Evolutionary conservation across 2,888 invertebrate species (phyloP).

Genomic region (Dione vanillae): DNA sequence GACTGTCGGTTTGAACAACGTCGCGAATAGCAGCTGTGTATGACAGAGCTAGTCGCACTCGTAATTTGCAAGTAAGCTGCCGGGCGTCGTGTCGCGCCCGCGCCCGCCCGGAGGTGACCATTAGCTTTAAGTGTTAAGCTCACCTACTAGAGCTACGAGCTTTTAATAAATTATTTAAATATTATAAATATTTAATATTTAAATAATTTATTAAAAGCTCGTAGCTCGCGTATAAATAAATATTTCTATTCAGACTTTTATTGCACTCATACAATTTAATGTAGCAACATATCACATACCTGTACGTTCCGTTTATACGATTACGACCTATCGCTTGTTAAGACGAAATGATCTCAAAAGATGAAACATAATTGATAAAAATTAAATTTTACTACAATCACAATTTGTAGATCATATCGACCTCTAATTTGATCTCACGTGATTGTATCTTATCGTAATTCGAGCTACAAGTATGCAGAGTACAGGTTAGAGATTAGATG

Average conservation of each 20-base stretch:
- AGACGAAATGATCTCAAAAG: background rate
- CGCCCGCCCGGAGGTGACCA: background rate
- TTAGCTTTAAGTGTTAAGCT: conserved; percentile 19
- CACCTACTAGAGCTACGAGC: conserved; percentile 2
- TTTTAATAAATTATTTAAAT: background rate
- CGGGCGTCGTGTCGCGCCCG: conserved; percentile 17
- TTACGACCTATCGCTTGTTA: background rate
- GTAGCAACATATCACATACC: background rate
- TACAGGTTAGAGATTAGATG: too few species aligned
- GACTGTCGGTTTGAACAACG: conserved; percentile 14
- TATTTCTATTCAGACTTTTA: background rate
- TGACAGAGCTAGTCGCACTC: conserved; percentile 1
- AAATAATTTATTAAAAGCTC: too few species aligned
- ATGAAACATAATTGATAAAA: background rate
- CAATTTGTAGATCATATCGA: background rate
- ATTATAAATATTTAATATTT: too few species aligned
- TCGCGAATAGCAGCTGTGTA: conserved; percentile 7
- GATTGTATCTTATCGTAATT: background rate
- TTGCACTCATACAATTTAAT: background rate
- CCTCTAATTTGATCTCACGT: background rate
- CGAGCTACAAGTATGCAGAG: background rate
- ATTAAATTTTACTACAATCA: background rate
- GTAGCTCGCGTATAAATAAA: too few species aligned
- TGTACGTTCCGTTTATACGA: too few species aligned
- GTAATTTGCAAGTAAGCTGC: conserved; percentile 23